Evolutionary conservation across 2,888 invertebrate genomes (phyloP).

Genomic region (Ditula angustiorana): DNA sequence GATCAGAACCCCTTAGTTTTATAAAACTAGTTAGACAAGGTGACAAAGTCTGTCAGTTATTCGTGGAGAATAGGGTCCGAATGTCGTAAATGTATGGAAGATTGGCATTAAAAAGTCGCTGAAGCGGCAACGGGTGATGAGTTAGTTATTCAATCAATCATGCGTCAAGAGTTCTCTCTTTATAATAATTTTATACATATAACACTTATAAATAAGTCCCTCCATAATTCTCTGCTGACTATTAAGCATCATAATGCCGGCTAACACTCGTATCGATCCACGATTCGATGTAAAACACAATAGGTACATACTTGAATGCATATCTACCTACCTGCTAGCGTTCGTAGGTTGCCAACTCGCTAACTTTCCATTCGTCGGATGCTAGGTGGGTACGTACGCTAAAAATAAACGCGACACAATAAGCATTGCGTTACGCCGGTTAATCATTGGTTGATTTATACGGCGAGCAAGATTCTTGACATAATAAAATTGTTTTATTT

Average conservation of each 20-base stretch:
- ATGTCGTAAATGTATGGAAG: too few species aligned
- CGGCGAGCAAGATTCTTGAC: slow-evolving; percentile 42
- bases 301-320: slow-evolving; percentile 42
- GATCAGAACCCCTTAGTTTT: too few species aligned
- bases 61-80: too few species aligned
- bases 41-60: too few species aligned
- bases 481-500: slow-evolving; percentile 14
- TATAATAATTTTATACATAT: too few species aligned
- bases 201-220: too few species aligned
- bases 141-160: too few species aligned
- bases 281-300: slow-evolving; percentile 33
- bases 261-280: slow-evolving; percentile 20
- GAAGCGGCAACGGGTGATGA: too few species aligned
- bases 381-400: slow-evolving; percentile 63
- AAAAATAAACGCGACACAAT: slow-evolving; percentile 74
- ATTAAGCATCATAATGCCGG: neutral
- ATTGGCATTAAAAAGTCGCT: too few species aligned
- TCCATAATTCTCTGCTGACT: neutral
- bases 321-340: slow-evolving; percentile 50
- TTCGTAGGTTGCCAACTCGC: slow-evolving; percentile 72
- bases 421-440: slow-evolving; percentile 61
- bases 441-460: slow-evolving; percentile 63
- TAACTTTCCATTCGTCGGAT: slow-evolving; percentile 79
- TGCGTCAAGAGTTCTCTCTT: too few species aligned
- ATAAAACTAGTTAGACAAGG: too few species aligned